Evolutionary conservation across 2,797 vertebrate genomes (phyloP), one percentile per base, ranked within the genome.

Genomic region (Amblyraja radiata): DNA sequence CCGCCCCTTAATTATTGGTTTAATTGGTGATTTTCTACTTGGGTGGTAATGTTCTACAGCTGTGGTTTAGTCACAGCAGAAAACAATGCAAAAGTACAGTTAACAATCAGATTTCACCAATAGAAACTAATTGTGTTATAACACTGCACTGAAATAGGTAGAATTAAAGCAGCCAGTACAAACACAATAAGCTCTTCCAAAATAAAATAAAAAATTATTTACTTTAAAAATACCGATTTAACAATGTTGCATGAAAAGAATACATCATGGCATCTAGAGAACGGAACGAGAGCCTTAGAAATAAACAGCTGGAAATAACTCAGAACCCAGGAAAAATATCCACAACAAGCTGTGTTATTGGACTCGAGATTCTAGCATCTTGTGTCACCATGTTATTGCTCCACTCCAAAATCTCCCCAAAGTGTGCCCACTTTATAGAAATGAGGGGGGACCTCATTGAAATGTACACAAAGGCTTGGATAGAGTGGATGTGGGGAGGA

Each of bases 21-120:
- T 92, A 92, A 92, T 92, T 92, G 90, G 71, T 74, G 90, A 92
- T 92, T 92, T 92, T 92, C 90, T 92, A 92, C 90, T 74, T 92
- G 90, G 90, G 90, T 92, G 90, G 90, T 92, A 92, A 92, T 92
- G 90, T 39, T 54, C 46, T n/a, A 92, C 90, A 92, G 73, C 90
- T 92, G 90, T 74, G 71, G 73, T 92, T 92, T 73, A 92, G 46
- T 92, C 90, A 73, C 90, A 92, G 39, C 65, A 28, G 36, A 74
- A 74, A 74, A 92, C 90, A 92, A 92, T 92, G 71, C 36, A 73
- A 76, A 88, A 68, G 84, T 88, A 88, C 61, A 88, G 61, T 36
- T 88, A 88, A 88, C 84, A 88, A 88, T n/a, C n/a, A 32, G 32
- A 88, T 68, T 88, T 68, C 63, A 88, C 61, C 63, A 68, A 88